phyloP scores from a whole-genome alignment of 2,797 vertebrate genomes.

The Gymnothorax javanicus region DNA sequence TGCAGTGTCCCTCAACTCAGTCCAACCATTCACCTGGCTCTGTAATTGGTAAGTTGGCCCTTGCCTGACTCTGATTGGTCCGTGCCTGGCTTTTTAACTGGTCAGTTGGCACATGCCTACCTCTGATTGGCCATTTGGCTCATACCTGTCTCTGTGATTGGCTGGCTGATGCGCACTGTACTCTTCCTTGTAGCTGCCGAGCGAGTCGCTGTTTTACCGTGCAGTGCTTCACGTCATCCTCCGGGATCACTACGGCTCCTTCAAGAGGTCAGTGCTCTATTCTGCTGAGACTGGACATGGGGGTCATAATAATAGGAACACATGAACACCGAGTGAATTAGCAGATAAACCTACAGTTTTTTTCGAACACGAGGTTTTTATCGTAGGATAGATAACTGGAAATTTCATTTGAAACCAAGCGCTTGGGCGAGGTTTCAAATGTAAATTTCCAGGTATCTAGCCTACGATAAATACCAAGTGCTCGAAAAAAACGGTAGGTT shows the following conservation, averaged over 20 bases:
- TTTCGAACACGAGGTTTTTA: too few relatives aligned
- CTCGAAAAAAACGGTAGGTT: too few relatives aligned
- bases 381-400: not conserved
- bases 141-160: not conserved
- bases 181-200: conserved; percentile 80
- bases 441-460: too few relatives aligned
- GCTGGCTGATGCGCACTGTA: not conserved
- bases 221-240: conserved; percentile 94
- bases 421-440: too few relatives aligned
- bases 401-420: too few relatives aligned
- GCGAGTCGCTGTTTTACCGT: conserved; percentile 93
- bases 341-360: not conserved
- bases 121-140: not conserved
- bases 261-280: conserved; percentile 77
- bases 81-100: not conserved
- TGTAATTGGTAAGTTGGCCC: not conserved
- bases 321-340: not conserved
- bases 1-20: not conserved
- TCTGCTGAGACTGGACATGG: not conserved
- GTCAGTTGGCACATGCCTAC: not conserved
- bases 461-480: too few relatives aligned
- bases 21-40: not conserved
- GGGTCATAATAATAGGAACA: too few relatives aligned
- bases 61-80: not conserved
- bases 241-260: conserved; percentile 83